These are phyloP conservation scores for Talpa occidentalis DNA, from an alignment of 2,113 vertebrate species.

Conservation along the genomic window DNA sequence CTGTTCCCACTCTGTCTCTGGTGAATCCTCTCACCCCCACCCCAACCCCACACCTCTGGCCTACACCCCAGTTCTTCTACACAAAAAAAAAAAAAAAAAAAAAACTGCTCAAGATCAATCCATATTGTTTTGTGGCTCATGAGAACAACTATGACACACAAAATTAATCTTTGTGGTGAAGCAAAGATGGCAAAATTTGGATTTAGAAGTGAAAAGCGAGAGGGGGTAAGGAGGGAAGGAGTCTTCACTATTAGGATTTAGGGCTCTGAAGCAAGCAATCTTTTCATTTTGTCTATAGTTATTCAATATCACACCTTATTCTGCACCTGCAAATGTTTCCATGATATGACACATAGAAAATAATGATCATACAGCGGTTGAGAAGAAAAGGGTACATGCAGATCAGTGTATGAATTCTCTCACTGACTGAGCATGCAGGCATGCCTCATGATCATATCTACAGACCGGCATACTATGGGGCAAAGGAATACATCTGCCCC, in stretches of 20 bases:
- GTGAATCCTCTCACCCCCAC: too few species aligned
- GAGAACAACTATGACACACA: background rate
- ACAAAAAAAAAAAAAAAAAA: too few species aligned
- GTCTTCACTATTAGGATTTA: constrained; percentile 4
- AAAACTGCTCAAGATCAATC: background rate
- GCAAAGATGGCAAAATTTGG: background rate
- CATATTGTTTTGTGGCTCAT: background rate
- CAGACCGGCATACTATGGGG: background rate
- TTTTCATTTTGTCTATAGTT: constrained; percentile 21
- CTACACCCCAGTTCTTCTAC: too few species aligned
- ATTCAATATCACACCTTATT: background rate
- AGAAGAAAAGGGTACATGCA: too few species aligned
- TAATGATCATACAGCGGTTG: constrained; percentile 8
- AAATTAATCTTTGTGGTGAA: background rate
- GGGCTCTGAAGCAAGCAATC: background rate
- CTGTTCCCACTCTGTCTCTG: too few species aligned
- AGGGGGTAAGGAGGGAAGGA: background rate
- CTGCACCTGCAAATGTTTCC: background rate
- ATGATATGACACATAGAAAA: background rate
- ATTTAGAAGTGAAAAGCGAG: constrained; percentile 25
- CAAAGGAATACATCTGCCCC: background rate
- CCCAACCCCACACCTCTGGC: too few species aligned
- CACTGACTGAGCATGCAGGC: too few species aligned
- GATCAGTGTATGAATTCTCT: too few species aligned
- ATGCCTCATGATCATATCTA: too few species aligned